Evolutionary conservation across 2,113 vertebrate species (phyloP).

Genomic region (Calidris pugnax): DNA sequence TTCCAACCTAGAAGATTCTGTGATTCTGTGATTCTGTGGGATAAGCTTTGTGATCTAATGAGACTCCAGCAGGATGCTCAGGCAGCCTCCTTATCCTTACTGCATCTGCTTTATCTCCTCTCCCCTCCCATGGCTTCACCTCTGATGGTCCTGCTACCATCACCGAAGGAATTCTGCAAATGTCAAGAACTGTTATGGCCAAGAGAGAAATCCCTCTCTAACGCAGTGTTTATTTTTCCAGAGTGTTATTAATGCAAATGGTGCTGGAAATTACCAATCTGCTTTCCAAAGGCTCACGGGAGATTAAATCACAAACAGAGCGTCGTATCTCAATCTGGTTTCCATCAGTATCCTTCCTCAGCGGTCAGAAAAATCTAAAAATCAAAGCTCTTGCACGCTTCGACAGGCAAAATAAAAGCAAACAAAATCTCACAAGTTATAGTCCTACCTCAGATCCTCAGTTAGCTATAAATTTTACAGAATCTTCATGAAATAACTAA

Average conservation of each 20-base stretch:
- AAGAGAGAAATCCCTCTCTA: background rate
- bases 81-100: background rate
- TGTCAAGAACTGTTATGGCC: background rate
- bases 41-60: background rate
- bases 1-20: no score
- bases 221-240: background rate
- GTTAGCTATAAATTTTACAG: background rate
- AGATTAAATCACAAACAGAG: constrained; percentile 22
- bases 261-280: background rate
- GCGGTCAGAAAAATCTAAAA: constrained; percentile 23
- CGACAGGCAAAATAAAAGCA: background rate
- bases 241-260: background rate
- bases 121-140: background rate
- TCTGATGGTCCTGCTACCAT: background rate
- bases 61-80: background rate
- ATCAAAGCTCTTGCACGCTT: background rate
- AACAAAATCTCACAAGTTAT: background rate
- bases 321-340: constrained; percentile 4
- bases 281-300: background rate
- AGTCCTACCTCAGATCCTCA: background rate
- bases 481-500: background rate
- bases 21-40: no score
- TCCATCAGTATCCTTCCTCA: background rate
- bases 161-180: background rate
- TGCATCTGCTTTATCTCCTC: background rate